phyloP scores from a whole-genome alignment of 1,140 invertebrate genomes.

The Periplaneta americana region DNA sequence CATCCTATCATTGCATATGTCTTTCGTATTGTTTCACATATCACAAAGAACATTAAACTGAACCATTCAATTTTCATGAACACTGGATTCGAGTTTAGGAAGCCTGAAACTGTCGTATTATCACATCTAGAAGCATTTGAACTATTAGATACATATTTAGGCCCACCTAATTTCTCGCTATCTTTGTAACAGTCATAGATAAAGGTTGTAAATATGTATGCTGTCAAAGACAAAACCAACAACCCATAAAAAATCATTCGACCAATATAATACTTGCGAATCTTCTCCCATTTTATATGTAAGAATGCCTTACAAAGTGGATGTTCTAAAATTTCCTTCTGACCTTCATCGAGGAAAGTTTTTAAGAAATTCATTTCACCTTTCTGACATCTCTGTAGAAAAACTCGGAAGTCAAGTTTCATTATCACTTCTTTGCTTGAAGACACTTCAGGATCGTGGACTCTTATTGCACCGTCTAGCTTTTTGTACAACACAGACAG shows the following conservation, averaged over 20 bases:
- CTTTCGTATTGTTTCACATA: slow-evolving; percentile 70
- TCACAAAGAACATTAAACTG: slow-evolving; percentile 61
- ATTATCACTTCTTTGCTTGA: slow-evolving; percentile 72
- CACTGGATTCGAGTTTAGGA: slow-evolving; percentile 61
- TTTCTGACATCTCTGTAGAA: slow-evolving; percentile 70
- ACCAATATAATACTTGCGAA: slow-evolving; percentile 77
- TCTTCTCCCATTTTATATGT: slow-evolving; percentile 82
- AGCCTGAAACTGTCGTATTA: slow-evolving; percentile 62
- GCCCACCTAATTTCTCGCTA: not conserved
- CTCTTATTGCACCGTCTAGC: slow-evolving; percentile 67
- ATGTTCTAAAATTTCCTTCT: slow-evolving; percentile 75
- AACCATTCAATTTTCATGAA: slow-evolving; percentile 69
- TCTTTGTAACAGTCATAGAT: slow-evolving; percentile 71
- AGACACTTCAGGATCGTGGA: slow-evolving; percentile 72
- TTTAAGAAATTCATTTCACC: slow-evolving; percentile 76
- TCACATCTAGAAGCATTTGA: not conserved
- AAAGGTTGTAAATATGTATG: slow-evolving; percentile 68
- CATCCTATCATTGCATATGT: slow-evolving; percentile 70
- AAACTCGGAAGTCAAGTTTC: slow-evolving; percentile 72
- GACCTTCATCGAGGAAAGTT: slow-evolving; percentile 75
- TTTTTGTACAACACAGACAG: slow-evolving; percentile 69
- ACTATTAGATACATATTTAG: not conserved
- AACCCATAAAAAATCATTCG: slow-evolving; percentile 72
- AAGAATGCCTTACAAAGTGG: slow-evolving; percentile 77
- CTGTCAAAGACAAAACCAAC: slow-evolving; percentile 69